phyloP scores from a whole-genome alignment of 92 coral and sea anemone species.

The Chrysogorgia sp. region DNA sequence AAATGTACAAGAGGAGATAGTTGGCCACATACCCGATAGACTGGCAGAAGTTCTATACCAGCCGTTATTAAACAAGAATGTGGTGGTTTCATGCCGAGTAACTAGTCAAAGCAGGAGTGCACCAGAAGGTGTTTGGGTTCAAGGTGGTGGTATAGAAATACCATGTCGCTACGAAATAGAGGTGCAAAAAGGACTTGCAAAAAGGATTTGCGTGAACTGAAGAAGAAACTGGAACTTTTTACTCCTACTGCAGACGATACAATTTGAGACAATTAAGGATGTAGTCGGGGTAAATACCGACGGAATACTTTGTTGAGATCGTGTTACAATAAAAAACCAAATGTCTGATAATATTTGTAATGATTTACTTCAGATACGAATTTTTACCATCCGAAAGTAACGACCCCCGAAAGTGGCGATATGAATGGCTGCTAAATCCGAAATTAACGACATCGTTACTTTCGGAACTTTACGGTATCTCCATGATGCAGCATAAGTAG shows the following conservation, averaged over 20 bases:
- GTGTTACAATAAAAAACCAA: no score
- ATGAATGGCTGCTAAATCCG: not conserved
- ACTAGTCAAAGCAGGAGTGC: slow-evolving; percentile 52
- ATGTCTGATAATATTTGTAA: slow-evolving; percentile 1
- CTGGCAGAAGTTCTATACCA: slow-evolving; percentile 45
- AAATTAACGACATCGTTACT: no score
- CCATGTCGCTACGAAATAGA: slow-evolving; percentile 48
- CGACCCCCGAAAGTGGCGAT: not conserved
- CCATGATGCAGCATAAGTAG: not conserved
- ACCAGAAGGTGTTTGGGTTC: slow-evolving; percentile 53
- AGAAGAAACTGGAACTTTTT: no score
- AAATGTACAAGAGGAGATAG: slow-evolving; percentile 25
- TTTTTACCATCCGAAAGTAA: not conserved
- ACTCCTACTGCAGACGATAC: no score
- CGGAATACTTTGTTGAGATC: no score
- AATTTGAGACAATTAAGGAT: no score
- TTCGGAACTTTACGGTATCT: no score
- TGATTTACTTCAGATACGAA: not conserved
- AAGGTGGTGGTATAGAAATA: slow-evolving; percentile 48
- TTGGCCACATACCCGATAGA: slow-evolving; percentile 37
- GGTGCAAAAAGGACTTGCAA: slow-evolving; percentile 46
- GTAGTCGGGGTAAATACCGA: no score
- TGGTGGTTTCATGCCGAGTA: slow-evolving; percentile 49
- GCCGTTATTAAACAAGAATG: slow-evolving; percentile 47
- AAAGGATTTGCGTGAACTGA: not conserved